phyloP scores from a whole-genome alignment of 2,888 invertebrate genomes.

The Chelonus formosanus region DNA sequence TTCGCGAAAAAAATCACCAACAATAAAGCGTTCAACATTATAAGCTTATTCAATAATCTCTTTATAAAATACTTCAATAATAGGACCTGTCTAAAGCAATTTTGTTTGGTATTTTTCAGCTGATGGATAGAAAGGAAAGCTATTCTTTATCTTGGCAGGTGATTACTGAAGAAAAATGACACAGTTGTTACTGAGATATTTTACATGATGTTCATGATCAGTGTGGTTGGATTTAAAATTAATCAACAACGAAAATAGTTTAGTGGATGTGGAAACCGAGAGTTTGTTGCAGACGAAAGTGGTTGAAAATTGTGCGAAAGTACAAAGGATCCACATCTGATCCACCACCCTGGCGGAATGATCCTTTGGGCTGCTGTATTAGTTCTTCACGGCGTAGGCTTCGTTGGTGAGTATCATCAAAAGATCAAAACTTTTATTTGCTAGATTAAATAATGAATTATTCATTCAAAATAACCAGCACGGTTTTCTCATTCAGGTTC shows the following conservation, averaged over 20 bases:
- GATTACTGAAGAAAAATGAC: no score
- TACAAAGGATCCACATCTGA: slow-evolving; percentile 61
- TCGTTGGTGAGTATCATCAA: slow-evolving; percentile 65
- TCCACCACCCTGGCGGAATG: slow-evolving; percentile 69
- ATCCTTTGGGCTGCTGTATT: slow-evolving; percentile 70
- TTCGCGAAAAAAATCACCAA: no score
- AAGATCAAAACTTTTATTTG: not conserved
- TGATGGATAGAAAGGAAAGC: no score
- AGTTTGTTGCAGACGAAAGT: slow-evolving; percentile 35
- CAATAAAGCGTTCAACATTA: no score
- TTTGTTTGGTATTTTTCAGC: no score
- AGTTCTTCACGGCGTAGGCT: slow-evolving; percentile 70
- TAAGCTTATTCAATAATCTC: no score
- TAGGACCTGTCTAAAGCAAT: no score
- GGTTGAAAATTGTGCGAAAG: slow-evolving; percentile 53
- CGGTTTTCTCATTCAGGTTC: slow-evolving; percentile 70
- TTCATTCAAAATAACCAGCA: not conserved
- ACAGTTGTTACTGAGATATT: no score
- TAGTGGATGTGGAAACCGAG: slow-evolving; percentile 26
- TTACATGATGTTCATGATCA: no score
- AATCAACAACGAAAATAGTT: not conserved
- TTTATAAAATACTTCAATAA: no score
- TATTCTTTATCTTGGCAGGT: no score
- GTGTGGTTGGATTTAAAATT: no score
- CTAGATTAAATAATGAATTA: not conserved